phyloP scores from a whole-genome alignment of 2,113 vertebrate species.

The Saccopteryx leptura region DNA sequence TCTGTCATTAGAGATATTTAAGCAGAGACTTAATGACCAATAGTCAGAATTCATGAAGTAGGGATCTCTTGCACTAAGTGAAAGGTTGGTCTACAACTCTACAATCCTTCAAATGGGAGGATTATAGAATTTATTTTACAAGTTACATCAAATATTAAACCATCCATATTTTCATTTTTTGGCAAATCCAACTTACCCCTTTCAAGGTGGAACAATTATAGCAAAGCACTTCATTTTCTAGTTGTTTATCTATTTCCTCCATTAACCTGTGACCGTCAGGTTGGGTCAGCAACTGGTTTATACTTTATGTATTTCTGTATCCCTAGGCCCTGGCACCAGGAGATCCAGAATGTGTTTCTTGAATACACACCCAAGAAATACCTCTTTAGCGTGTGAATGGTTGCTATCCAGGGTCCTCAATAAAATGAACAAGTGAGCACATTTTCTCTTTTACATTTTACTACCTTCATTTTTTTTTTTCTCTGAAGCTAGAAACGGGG shows the following conservation, averaged over 20 bases:
- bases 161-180: conserved; percentile 45
- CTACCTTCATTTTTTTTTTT: conserved; percentile 28
- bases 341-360: neutral
- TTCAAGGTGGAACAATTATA: neutral
- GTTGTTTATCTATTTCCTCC: neutral
- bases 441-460: neutral
- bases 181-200: conserved; percentile 17
- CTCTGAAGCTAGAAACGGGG: neutral
- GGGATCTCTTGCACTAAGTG: neutral
- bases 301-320: neutral
- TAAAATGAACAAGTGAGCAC: neutral
- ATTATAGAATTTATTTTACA: conserved; percentile 33
- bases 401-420: neutral
- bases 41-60: neutral
- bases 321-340: neutral
- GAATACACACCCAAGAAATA: neutral
- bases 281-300: neutral
- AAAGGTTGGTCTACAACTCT: conserved; percentile 11
- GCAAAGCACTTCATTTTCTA: neutral
- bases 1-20: conserved; percentile 7
- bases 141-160: conserved; percentile 39
- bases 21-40: conserved; percentile 34
- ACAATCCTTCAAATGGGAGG: conserved; percentile 10
- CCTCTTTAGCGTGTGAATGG: neutral
- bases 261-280: neutral